Evolutionary conservation across 2,113 vertebrate genomes (phyloP).

Genomic region (Semicossyphus pulcher): DNA sequence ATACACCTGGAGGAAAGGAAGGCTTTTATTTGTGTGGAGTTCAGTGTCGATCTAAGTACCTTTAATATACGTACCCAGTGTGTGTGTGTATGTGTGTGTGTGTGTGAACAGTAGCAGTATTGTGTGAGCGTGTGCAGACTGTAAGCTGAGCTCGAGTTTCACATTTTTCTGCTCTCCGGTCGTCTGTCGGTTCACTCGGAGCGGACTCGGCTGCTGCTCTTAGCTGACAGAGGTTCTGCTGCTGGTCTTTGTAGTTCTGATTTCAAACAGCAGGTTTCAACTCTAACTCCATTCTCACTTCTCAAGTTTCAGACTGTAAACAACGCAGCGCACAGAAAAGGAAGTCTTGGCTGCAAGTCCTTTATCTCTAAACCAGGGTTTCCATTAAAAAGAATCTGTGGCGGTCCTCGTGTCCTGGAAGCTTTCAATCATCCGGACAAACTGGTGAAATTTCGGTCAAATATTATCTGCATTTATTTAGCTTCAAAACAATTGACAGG

Average conservation of each 20-base stretch:
- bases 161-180: constrained; percentile 44
- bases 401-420: no score
- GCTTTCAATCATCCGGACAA: no score
- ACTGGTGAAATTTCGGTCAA: no score
- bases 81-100: constrained; percentile 1
- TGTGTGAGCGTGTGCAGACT: constrained; percentile 1
- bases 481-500: no score
- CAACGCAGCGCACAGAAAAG: no score
- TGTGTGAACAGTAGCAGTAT: constrained; percentile 40
- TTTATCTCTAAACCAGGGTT: no score
- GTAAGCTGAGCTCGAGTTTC: constrained; percentile 22
- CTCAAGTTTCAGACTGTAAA: no score
- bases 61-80: background rate
- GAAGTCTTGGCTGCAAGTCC: no score
- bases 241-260: background rate
- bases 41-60: background rate
- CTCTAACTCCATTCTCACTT: no score
- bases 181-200: background rate
- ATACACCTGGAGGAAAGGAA: background rate
- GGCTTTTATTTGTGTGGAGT: background rate
- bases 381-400: no score
- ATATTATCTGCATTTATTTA: no score
- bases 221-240: background rate
- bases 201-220: background rate
- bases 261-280: no score